phyloP scores from a whole-genome alignment of 2,888 invertebrate genomes.

The Mactromeris polynyma region DNA sequence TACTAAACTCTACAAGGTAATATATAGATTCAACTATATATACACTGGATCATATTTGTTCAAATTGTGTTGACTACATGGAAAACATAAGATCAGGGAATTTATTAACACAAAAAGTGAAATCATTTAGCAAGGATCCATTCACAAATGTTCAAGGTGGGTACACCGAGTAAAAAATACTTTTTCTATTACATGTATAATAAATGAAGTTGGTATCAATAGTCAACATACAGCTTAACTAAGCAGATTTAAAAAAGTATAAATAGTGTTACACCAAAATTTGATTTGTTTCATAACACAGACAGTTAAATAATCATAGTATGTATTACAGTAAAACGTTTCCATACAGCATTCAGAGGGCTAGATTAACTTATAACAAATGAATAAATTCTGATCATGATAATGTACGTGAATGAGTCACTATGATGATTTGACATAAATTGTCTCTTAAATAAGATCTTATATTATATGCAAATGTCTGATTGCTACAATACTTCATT shows the following conservation, averaged over 20 bases:
- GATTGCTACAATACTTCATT: too few relatives aligned
- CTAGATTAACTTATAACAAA: not conserved
- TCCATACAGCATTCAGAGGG: not conserved
- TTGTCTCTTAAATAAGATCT: too few relatives aligned
- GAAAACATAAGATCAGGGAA: not conserved
- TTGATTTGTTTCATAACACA: not conserved
- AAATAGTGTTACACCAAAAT: not conserved
- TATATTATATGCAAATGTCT: not conserved
- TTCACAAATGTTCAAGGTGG: not conserved
- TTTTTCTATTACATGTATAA: not conserved
- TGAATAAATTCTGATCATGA: too few relatives aligned
- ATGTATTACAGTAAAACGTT: not conserved
- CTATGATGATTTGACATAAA: not conserved
- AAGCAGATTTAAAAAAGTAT: not conserved
- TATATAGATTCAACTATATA: slow-evolving; percentile 8
- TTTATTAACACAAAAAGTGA: not conserved
- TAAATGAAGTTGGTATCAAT: not conserved
- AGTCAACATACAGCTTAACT: not conserved
- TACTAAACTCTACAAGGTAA: not conserved
- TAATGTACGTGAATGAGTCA: too few relatives aligned
- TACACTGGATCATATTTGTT: not conserved
- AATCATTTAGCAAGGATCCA: not conserved
- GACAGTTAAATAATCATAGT: not conserved
- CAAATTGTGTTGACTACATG: not conserved
- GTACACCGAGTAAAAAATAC: not conserved